Base-by-base conservation (phyloP, 2,113 vertebrate species). In the Mugil cephalus region DNA sequence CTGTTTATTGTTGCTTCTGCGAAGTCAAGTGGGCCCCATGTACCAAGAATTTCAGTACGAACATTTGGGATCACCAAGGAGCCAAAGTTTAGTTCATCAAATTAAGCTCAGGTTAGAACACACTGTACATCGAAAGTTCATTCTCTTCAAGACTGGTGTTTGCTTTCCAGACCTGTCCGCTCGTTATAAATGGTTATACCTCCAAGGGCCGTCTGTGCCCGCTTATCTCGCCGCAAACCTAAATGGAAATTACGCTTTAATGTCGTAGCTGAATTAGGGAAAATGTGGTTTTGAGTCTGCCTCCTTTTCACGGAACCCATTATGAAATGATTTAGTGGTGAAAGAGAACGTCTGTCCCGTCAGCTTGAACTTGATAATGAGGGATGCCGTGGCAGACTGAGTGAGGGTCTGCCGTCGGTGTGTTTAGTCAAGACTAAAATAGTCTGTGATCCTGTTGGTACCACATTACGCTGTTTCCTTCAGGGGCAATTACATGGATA, bases 401-500 rank as follows among this genome's bases (percentile, higher is more conserved):
- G 51, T 64, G 5, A 66, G 40, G 51, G 40, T 73, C 60, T 74
- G 62, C 52, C 47, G 59, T 47, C 54, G 51, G 69, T 74, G 65
- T 82, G 77, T 77, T 79, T 82, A 58, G 78, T 55, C 35, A 58
- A 71, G 61, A 77, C 48, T 35, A 38, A 82, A 78, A 78, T 60
- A 70, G 66, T 42, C 8, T 73, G 59, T 65, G 43, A 79, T 73
- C 43, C 54, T 63, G 6, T 48, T 17, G 36, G 9, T 67, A 42
- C 48, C 19, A 68, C 21, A 74, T 58, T 48, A 9, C 38, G 56
- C 46, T 47, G 9, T 74, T 69, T 77, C 66, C 62, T 68, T 58
- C 60, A 71, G 56, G 66, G 62, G 18, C 54, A 66, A 78, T 75
- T 40, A 76, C 46, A 62, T 52, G 30, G 42, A 63, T 62, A 47